Evolutionary conservation across 2,797 vertebrate species (phyloP).

Genomic region (Molossus molossus): DNA sequence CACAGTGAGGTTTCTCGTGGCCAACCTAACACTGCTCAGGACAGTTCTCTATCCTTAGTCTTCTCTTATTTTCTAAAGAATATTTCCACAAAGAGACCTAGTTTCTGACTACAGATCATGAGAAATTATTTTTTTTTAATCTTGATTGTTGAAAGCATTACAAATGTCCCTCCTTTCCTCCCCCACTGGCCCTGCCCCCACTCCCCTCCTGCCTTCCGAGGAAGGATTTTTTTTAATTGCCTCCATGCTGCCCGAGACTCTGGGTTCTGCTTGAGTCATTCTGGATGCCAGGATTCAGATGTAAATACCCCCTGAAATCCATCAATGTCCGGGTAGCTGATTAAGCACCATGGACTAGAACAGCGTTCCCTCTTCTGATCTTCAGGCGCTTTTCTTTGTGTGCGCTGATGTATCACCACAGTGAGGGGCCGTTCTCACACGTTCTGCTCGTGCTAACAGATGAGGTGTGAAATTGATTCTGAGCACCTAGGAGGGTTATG

Average conservation of each 20-base stretch:
- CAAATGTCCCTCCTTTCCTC: no score
- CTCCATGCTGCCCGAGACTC: slow-evolving; percentile 62
- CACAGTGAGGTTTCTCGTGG: background rate
- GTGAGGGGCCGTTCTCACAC: slow-evolving; percentile 78
- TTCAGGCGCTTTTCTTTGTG: slow-evolving; percentile 85
- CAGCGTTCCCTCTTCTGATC: slow-evolving; percentile 85
- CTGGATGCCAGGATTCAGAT: slow-evolving; percentile 76
- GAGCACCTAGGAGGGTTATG: slow-evolving; percentile 81
- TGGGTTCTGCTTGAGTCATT: slow-evolving; percentile 40
- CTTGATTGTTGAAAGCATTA: no score
- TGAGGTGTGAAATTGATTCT: slow-evolving; percentile 88
- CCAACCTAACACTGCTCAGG: background rate
- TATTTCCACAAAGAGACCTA: slow-evolving; percentile 42
- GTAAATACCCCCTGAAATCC: slow-evolving; percentile 83
- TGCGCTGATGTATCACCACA: slow-evolving; percentile 82
- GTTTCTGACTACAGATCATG: slow-evolving; percentile 46
- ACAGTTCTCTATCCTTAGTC: background rate
- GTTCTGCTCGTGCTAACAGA: slow-evolving; percentile 86
- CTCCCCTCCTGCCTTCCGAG: background rate
- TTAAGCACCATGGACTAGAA: slow-evolving; percentile 83
- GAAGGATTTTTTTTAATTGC: slow-evolving; percentile 75
- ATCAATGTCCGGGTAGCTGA: slow-evolving; percentile 81
- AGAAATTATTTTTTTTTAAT: slow-evolving; percentile 74
- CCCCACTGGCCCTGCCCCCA: no score
- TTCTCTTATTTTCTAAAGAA: background rate